phyloP scores from a whole-genome alignment of 2,888 invertebrate genomes.

The Drosophila cracens region DNA sequence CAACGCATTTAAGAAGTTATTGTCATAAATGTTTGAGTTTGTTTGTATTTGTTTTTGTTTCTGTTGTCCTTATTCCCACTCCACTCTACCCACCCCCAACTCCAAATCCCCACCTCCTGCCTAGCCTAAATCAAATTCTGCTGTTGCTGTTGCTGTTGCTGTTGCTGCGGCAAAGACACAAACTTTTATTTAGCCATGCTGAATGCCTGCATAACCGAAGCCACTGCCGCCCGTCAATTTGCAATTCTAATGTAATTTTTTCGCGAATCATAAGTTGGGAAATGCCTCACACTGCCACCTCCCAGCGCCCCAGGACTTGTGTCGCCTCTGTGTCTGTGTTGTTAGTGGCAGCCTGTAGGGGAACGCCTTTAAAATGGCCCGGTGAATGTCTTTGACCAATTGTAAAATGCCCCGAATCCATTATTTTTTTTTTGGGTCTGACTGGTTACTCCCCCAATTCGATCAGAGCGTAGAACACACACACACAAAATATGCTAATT shows the following conservation, averaged over 20 bases:
- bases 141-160: slow-evolving; percentile 38
- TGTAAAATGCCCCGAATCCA: slow-evolving; percentile 42
- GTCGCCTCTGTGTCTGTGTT: slow-evolving; percentile 32
- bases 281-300: slow-evolving; percentile 35
- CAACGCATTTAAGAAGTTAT: slow-evolving; percentile 81
- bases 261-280: slow-evolving; percentile 80
- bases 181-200: slow-evolving; percentile 76
- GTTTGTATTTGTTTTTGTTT: slow-evolving; percentile 48
- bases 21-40: slow-evolving; percentile 81
- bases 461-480: slow-evolving; percentile 55
- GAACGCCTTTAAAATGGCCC: slow-evolving; percentile 43
- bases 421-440: slow-evolving; percentile 22
- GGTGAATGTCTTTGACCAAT: slow-evolving; percentile 64
- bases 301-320: slow-evolving; percentile 27
- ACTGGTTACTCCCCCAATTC: slow-evolving; percentile 68
- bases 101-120: background rate
- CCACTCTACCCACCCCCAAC: background rate
- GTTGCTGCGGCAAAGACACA: slow-evolving; percentile 62
- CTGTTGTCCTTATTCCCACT: background rate
- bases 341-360: slow-evolving; percentile 17
- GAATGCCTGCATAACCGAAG: slow-evolving; percentile 49
- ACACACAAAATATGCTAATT: slow-evolving; percentile 70
- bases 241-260: slow-evolving; percentile 84
- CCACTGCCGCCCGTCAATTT: slow-evolving; percentile 68
- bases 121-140: slow-evolving; percentile 54